Evolutionary conservation across 2,797 vertebrate species (phyloP), one percentile per base, ranked within the genome.

Genomic region (Gymnothorax reevesii): DNA sequence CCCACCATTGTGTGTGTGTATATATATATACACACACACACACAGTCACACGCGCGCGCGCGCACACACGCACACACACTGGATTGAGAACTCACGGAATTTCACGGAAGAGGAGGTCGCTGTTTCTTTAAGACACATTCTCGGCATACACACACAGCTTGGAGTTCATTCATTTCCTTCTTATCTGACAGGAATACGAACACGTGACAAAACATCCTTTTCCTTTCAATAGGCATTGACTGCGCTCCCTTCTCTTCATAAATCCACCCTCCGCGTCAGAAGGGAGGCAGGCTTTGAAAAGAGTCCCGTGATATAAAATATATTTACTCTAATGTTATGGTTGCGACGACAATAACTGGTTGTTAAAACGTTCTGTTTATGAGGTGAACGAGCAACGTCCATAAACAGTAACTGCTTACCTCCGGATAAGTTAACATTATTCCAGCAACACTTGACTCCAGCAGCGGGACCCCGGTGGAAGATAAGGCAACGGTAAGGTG

Each of bases 111-210:
- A 77, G 33, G 49, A 52, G 73, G 9, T 13, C 69, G 10, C 73
- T n/a, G 33, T 77, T 15, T 77, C 73, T 77, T 77, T 77, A 77
- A 77, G 73, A 77, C 73, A 10, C 71, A 77, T 77, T 77, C 73
- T 17, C 49, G 73, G 52, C 73, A 77, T 77, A 77, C 73, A 77
- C 3, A 52, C 33, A 77, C 33, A 33, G 73, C 73, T 49, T 10
- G 13, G 73, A 52, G 73, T 77, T 77, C 73, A 77, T 77, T 77
- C 73, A 77, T 77, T 77, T 77, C 42, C 73, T 49, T 77, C 20
- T 77, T 17, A 77, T 52, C 33, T 33, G 73, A 77, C 73, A 33
- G 73, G 73, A 77, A 77, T 77, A 77, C 73, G 3, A 77, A 77
- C 73, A 5, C 49, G 52, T 77, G 42, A 77, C 73, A 77, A 77